Conservation (phyloP, 2,888 invertebrate genomes). For the Drosophila macrospina region DNA sequence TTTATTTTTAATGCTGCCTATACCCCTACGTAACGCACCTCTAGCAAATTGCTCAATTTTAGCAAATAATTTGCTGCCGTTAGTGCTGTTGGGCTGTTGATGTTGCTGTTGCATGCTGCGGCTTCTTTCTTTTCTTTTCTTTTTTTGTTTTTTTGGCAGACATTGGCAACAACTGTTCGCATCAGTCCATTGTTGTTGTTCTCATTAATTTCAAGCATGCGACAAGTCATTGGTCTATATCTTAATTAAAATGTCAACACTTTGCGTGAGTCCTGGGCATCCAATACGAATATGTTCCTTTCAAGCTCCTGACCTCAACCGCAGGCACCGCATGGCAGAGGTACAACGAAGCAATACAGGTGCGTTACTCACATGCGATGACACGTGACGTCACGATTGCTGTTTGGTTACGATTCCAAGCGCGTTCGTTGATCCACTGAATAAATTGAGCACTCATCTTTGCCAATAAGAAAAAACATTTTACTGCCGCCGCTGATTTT, state of each 20-base stretch:
- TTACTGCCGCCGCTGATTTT: conserved; percentile 5
- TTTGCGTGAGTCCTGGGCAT: conserved; percentile 31
- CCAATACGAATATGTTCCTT: neutral
- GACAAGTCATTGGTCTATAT: conserved; percentile 36
- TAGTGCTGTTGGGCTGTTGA: conserved; percentile 36
- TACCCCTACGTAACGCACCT: conserved; percentile 53
- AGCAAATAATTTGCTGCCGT: conserved; percentile 54
- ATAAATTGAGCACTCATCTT: conserved; percentile 14
- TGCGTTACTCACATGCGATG: neutral
- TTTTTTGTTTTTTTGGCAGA: conserved; percentile 65
- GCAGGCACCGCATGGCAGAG: conserved; percentile 25
- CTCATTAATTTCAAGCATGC: conserved; percentile 59
- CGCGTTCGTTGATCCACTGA: neutral
- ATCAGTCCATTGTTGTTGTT: conserved; percentile 78
- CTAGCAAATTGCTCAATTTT: conserved; percentile 72
- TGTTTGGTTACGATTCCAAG: conserved; percentile 16
- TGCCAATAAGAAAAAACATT: conserved; percentile 31
- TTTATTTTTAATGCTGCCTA: conserved; percentile 74
- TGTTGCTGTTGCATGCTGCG: conserved; percentile 62
- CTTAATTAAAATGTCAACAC: conserved; percentile 65
- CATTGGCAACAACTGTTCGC: conserved; percentile 78
- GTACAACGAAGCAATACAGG: conserved; percentile 18
- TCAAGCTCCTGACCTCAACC: neutral
- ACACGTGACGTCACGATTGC: conserved; percentile 36
- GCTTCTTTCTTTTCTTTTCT: conserved; percentile 51